A percentile compares a stretch with the other conserved stretches of the same genome.
Evolutionary conservation across 2,888 invertebrate species (phyloP).

Genomic region (Oasisia sp.): DNA sequence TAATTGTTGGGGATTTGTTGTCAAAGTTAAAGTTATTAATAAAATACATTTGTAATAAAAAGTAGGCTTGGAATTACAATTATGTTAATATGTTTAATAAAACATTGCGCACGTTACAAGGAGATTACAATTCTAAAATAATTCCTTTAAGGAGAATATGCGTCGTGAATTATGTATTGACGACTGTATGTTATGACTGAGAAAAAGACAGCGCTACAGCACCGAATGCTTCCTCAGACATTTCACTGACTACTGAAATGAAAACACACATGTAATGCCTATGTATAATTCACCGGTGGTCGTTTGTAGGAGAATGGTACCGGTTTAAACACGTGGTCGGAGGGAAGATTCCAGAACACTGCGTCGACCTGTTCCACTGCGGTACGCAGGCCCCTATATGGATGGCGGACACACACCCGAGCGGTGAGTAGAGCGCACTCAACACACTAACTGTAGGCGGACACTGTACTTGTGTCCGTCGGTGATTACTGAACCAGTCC

Average conservation of each 20-base stretch:
- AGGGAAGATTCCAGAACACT: conserved; percentile 22
- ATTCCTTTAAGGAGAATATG: background rate
- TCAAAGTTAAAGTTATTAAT: no score
- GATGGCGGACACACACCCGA: conserved; percentile 17
- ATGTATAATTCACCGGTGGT: background rate
- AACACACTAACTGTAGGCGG: no score
- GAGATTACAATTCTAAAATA: no score
- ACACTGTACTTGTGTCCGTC: no score
- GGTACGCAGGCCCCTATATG: conserved; percentile 24
- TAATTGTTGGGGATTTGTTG: no score
- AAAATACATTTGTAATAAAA: no score
- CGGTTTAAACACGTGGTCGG: conserved; percentile 25
- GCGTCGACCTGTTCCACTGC: conserved; percentile 24
- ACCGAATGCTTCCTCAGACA: background rate
- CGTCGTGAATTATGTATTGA: background rate
- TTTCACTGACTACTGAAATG: background rate
- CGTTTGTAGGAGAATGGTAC: conserved; percentile 23
- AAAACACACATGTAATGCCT: background rate
- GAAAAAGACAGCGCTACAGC: background rate
- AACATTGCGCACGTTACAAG: no score
- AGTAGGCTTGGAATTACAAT: no score
- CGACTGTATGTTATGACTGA: background rate
- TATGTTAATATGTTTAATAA: no score
- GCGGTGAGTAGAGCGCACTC: background rate
- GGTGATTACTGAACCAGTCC: no score